Base-by-base conservation (phyloP, 2,888 invertebrate genomes). In the Amphiduros pacificus region DNA sequence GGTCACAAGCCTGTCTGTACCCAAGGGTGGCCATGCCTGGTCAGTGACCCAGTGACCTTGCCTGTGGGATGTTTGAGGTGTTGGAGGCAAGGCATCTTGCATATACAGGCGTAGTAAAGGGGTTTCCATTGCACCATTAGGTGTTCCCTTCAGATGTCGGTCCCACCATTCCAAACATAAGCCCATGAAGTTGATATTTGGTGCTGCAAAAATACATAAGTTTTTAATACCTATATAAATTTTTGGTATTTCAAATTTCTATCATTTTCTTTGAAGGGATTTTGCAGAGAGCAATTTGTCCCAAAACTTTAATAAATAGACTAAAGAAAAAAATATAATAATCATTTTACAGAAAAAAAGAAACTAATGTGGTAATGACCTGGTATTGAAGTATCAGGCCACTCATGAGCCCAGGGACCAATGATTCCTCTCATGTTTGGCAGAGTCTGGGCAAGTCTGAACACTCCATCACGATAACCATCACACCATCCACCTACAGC, bases 121-220 rank as follows among this genome's bases (percentile, higher is more conserved):
- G 2, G n/a, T 26, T 1, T 58, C 57, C 51, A 58, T 51, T 27
- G 32, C 53, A 3, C 57, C 62, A 28, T 59, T 52, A n/a, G 36
- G 41, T 28, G 11, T 28, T 11, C 53, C 59, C 51, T 61, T 63
- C 27, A 66, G 61, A 50, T 69, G 67, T 40, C 36, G 36, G 24
- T 63, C 61, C 65, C 65, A 69, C 69, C 69, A 69, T 11, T 57
- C 28, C 48, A 61, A 49, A 40, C 67, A 68, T n/a, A 51, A 50
- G 5, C 53, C 54, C 2, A 58, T 32, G 54, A 60, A 69, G 2
- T 54, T 64, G 6, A 69, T 63, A 17, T 57, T 52, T 20, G 69
- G 69, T 3, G 65, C 69, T 58, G 61, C n/a, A n/a, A n/a, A n/a
- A n/a, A n/a, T n/a, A n/a, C n/a, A n/a, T n/a, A n/a, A n/a, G n/a